Base-by-base conservation (phyloP, 2,113 vertebrate species). In the Aptenodytes patagonicus region DNA sequence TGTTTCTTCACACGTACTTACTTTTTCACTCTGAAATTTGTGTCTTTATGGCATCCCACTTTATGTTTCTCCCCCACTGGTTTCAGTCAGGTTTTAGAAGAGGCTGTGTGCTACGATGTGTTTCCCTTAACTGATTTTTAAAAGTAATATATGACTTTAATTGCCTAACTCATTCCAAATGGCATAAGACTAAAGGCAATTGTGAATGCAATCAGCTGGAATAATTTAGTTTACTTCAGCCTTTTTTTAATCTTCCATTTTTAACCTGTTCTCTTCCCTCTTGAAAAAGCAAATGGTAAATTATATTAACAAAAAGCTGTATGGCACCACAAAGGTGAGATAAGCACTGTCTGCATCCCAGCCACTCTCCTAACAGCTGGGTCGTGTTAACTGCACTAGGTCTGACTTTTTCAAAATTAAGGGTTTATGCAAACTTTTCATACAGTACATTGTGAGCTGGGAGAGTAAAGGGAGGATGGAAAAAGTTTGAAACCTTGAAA, bases 351-450 rank as follows among this genome's bases (percentile, higher is more conserved):
- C 17, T 80, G 52, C 14, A 19, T 83, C 86, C 46, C 11, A 15
- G 47, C 78, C 61, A 25, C 26, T 25, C 7, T 25, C 42, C 77
- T 68, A 73, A 81, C 52, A 76, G 51, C 66, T 12, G 58, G 64
- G 65, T 79, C 31, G 51, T 46, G 36, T 72, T 87, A 85, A 87
- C 89, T 87, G 92, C 16, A 36, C 21, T 28, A 62, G 26, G 61
- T 46, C 81, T 83, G 79, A 95, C 82, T 28, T 84, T 92, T 61
- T 78, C 81, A 91, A 76, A 82, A 64, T 36, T 55, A 92, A 94
- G 46, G 72, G n/a, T 46, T 88, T 71, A 58, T 9, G 65, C 87
- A 89, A 84, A 40, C 69, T 28, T 61, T 52, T 49, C 55, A 91
- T 83, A 44, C 21, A 31, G 12, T 7, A 25, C 1, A 3, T 32